Base-by-base conservation (phyloP, 2,113 vertebrate species). In the Callipepla squamata region DNA sequence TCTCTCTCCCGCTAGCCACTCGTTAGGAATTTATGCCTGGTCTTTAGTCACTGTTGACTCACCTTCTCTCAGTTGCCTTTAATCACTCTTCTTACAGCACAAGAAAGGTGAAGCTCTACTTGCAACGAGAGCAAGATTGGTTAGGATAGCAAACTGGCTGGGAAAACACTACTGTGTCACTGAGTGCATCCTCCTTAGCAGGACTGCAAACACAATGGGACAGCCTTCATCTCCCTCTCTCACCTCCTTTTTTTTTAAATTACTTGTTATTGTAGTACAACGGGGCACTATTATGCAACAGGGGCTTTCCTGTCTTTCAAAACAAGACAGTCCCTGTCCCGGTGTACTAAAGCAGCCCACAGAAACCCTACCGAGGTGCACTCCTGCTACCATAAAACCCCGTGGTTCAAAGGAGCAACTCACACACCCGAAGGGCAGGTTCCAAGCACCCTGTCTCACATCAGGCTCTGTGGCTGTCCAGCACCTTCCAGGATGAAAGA, bases 21-120 rank as follows among this genome's bases (percentile, higher is more conserved):
- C 74, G 68, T 94, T 85, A 91, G 92, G 91, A 94, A 96, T 94
- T 94, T 91, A 91, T 92, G 84, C 86, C 59, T 42, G 58, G 74
- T 68, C 84, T 91, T 87, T 67, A 82, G 70, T 74, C 80, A 61
- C 61, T 72, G 68, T 77, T 92, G 87, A 95, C 94, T 96, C 94
- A 92, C 79, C 87, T 93, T 91, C 57, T 74, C 57, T 85, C 62
- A 3, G 69, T 90, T 65, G 82, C 91, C 85, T 73, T 87, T 92
- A 78, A 83, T 89, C 65, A 45, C 53, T 68, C 76, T 78, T 92
- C 89, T 80, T 63, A 68, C 16, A 72, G 82, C 48, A 36, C 44
- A 42, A 53, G 44, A 61, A 80, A 83, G 78, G 61, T 83, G 73
- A 96, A 95, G 59, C 42, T 90, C 34, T 74, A 36, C 76, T 90